phyloP scores from a whole-genome alignment of 2,113 vertebrate genomes.

The Cheilinus undulatus region DNA sequence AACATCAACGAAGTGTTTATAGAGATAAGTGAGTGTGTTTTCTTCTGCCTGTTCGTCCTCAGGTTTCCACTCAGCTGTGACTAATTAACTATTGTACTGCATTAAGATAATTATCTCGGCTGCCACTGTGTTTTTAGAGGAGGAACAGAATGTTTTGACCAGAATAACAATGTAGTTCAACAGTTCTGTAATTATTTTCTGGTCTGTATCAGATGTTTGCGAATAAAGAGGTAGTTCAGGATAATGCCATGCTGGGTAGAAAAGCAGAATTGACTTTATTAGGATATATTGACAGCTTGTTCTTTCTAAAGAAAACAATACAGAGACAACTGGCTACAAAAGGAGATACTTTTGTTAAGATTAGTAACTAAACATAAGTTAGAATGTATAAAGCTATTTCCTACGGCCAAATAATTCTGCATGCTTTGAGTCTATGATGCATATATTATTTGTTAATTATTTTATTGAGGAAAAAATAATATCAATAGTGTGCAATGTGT shows the following conservation, averaged over 20 bases:
- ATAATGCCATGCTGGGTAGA: background rate
- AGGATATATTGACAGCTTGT: background rate
- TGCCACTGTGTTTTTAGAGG: constrained; percentile 2
- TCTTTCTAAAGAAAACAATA: background rate
- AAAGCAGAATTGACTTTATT: constrained; percentile 17
- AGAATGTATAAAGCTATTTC: no score
- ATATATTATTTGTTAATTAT: no score
- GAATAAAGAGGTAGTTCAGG: background rate
- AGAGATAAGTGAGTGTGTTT: constrained; percentile 96
- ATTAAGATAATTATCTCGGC: constrained; percentile 12
- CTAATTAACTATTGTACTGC: constrained; percentile 5
- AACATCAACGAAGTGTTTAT: constrained; percentile 99
- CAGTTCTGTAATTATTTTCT: background rate
- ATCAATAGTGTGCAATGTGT: no score
- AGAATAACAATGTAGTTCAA: background rate
- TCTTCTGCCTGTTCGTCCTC: background rate
- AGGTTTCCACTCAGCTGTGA: background rate
- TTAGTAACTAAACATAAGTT: no score
- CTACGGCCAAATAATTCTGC: no score
- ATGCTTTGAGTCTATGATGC: no score
- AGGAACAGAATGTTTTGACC: background rate
- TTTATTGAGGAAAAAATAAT: no score
- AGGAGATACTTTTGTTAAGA: no score
- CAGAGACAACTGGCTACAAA: background rate
- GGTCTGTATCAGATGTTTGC: constrained; percentile 3